Conservation (phyloP, 2,888 invertebrate species). For the Oscheius sp. region DNA sequence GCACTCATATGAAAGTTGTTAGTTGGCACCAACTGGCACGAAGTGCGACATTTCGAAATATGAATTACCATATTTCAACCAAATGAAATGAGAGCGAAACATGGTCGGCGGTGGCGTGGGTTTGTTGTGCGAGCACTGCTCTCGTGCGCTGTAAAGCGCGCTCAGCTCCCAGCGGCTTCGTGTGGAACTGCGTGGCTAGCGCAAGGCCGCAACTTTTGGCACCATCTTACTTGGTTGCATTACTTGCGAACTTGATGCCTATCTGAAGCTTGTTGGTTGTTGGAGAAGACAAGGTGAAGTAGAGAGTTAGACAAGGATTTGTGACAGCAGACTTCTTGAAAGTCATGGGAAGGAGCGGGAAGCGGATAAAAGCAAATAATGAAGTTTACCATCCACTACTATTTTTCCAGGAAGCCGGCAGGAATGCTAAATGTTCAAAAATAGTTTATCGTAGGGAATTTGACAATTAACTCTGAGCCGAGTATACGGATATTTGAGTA, state of each 20-base stretch:
- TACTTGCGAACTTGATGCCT: neutral
- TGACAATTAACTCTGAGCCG: too few relatives aligned
- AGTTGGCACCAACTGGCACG: neutral
- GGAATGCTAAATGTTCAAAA: neutral
- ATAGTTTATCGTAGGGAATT: neutral
- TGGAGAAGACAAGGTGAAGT: too few relatives aligned
- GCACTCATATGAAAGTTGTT: too few relatives aligned
- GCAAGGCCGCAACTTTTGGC: conserved; percentile 2
- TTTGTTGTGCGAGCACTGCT: conserved; percentile 31
- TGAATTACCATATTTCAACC: neutral
- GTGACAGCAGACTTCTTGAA: neutral
- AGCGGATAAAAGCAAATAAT: conserved; percentile 6
- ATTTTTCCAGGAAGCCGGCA: conserved; percentile 2
- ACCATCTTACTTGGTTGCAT: neutral
- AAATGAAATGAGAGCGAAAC: conserved; percentile 27
- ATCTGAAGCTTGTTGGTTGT: neutral
- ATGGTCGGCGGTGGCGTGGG: conserved; percentile 31
- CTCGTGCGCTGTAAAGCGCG: conserved; percentile 31
- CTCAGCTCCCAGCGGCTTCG: conserved; percentile 28
- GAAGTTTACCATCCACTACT: conserved; percentile 22
- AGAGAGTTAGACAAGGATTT: too few relatives aligned
- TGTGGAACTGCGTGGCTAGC: conserved; percentile 23
- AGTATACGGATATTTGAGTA: too few relatives aligned
- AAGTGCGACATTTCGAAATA: neutral
- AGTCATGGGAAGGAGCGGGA: neutral